phyloP scores from a whole-genome alignment of 2,888 invertebrate genomes.

The Tachina lurida region DNA sequence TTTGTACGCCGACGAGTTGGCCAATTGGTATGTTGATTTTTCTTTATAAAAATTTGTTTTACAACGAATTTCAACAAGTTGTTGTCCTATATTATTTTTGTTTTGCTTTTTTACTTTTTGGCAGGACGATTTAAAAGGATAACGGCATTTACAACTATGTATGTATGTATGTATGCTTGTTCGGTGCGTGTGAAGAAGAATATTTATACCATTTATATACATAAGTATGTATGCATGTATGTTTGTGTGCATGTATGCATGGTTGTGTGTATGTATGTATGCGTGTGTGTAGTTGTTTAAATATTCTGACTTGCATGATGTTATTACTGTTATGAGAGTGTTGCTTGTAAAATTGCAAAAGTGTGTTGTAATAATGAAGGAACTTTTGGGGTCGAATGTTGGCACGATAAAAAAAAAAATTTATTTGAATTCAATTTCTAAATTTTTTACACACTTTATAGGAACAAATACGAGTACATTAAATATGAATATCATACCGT shows the following conservation, averaged over 20 bases:
- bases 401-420: too few species aligned
- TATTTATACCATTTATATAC: background rate
- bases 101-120: background rate
- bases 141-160: slow-evolving; percentile 16
- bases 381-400: too few species aligned
- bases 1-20: background rate
- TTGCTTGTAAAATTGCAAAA: too few species aligned
- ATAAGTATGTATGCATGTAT: background rate
- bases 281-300: background rate
- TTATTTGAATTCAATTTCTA: too few species aligned
- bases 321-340: too few species aligned
- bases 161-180: too few species aligned
- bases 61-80: slow-evolving; percentile 69
- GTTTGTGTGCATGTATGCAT: background rate
- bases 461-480: too few species aligned
- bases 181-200: background rate
- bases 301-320: background rate
- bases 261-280: background rate
- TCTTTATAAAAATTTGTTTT: slow-evolving; percentile 18
- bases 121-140: slow-evolving; percentile 9
- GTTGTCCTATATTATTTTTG: slow-evolving; percentile 61
- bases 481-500: too few species aligned
- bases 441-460: too few species aligned
- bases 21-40: background rate
- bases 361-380: too few species aligned